A percentile compares a stretch with the other conserved stretches of the same genome.
phyloP scores from a whole-genome alignment of 2,888 invertebrate species.

The Deilephila elpenor region DNA sequence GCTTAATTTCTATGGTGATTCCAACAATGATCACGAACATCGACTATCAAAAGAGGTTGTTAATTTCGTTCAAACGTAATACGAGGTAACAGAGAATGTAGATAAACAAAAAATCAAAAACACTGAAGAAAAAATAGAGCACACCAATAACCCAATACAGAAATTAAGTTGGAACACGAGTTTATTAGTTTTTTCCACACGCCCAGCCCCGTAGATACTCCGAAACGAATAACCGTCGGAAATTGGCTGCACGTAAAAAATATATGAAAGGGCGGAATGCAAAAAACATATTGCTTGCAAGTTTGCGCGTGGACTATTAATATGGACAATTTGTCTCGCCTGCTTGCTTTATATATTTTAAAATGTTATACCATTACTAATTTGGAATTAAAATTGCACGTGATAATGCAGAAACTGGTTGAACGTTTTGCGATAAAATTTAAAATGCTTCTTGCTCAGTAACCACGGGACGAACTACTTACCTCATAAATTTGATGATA shows the following conservation, averaged over 20 bases:
- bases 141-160: neutral
- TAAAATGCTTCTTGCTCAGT: neutral
- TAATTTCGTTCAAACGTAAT: no score
- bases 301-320: constrained; percentile 10
- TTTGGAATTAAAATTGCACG: neutral
- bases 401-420: neutral
- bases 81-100: no score
- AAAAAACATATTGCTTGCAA: constrained; percentile 11
- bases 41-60: no score
- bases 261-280: constrained; percentile 18
- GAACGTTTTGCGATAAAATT: neutral
- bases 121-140: neutral
- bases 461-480: no score
- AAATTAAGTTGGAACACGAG: neutral
- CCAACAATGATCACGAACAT: neutral
- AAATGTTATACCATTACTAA: neutral
- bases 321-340: constrained; percentile 1
- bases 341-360: neutral
- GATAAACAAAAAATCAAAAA: no score
- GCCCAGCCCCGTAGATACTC: neutral
- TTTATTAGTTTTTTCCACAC: neutral
- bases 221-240: neutral
- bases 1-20: no score
- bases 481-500: neutral
- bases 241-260: neutral